These are phyloP conservation scores for Oncorhynchus masou DNA, from an alignment of 2,113 vertebrate species.

Conservation along the genomic window DNA sequence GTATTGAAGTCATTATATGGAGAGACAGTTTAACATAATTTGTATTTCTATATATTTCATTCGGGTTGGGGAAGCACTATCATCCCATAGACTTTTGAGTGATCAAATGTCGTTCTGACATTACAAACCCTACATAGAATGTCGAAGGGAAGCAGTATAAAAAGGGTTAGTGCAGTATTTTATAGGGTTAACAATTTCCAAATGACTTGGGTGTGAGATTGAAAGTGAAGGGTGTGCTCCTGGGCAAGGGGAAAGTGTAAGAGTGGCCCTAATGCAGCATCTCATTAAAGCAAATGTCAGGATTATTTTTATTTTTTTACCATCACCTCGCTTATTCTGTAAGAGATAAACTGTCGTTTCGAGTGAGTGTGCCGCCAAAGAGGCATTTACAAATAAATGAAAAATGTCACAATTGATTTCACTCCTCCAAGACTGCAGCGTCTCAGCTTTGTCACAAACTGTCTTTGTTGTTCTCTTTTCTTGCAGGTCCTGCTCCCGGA, in stretches of 20 bases:
- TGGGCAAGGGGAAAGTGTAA: constrained; percentile 77
- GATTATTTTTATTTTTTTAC: constrained; percentile 82
- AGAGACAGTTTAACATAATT: background rate
- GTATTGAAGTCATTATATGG: no score
- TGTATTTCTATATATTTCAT: background rate
- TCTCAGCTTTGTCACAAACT: constrained; percentile 95
- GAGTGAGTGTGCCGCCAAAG: constrained; percentile 88
- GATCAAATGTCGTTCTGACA: constrained; percentile 27
- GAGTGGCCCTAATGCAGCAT: constrained; percentile 87
- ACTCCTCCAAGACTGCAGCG: constrained; percentile 75
- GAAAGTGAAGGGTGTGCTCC: constrained; percentile 83
- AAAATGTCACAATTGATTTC: constrained; percentile 99
- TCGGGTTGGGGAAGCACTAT: background rate
- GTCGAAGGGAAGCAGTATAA: constrained; percentile 65
- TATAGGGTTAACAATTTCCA: constrained; percentile 78
- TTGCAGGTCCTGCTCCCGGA: constrained; percentile 80
- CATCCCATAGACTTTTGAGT: no score
- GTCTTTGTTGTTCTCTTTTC: constrained; percentile 83
- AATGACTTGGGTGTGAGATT: constrained; percentile 80
- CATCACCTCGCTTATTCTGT: constrained; percentile 81
- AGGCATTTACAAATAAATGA: constrained; percentile 99
- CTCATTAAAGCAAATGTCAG: constrained; percentile 97
- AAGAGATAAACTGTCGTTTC: constrained; percentile 89
- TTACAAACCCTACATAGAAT: constrained; percentile 60
- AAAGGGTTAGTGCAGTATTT: constrained; percentile 77